phyloP scores from a whole-genome alignment of 2,113 vertebrate species.

The Siphamia tubifer region DNA sequence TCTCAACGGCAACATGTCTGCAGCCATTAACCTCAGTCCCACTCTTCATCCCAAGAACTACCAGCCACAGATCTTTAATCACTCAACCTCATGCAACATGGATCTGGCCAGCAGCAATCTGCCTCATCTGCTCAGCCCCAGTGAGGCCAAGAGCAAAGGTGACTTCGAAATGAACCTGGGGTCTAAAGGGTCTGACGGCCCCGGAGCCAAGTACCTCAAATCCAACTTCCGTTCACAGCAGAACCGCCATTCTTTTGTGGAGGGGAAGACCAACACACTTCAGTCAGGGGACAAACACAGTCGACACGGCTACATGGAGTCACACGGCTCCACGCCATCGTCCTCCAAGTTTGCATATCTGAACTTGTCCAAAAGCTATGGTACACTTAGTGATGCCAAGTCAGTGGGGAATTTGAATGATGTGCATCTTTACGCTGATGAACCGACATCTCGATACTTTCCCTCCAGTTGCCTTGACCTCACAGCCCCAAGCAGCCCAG shows the following conservation, averaged over 20 bases:
- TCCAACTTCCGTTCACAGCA: constrained; percentile 93
- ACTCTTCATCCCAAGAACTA: constrained; percentile 90
- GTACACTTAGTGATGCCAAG: constrained; percentile 93
- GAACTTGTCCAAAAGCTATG: constrained; percentile 94
- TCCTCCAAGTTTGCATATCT: constrained; percentile 89
- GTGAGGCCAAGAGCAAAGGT: constrained; percentile 85
- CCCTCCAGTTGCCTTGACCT: constrained; percentile 96
- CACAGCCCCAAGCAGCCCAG: constrained; percentile 92
- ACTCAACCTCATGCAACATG: constrained; percentile 88
- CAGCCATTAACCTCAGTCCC: constrained; percentile 88
- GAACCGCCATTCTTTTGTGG: constrained; percentile 94
- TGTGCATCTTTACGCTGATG: constrained; percentile 87
- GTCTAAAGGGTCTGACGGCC: constrained; percentile 87
- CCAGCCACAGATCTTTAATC: constrained; percentile 85
- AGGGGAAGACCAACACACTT: constrained; percentile 92
- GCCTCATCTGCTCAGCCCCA: constrained; percentile 91
- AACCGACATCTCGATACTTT: constrained; percentile 86
- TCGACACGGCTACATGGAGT: constrained; percentile 90
- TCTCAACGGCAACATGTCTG: constrained; percentile 89
- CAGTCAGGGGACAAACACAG: constrained; percentile 90
- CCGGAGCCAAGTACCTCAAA: constrained; percentile 96
- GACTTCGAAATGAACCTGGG: constrained; percentile 92
- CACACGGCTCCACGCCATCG: constrained; percentile 76
- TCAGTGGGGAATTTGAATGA: constrained; percentile 96
- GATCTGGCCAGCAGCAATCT: constrained; percentile 92